A percentile compares a stretch with the other conserved stretches of the same genome.
phyloP scores from a whole-genome alignment of 2,888 invertebrate species.

The Zele albiditarsus region DNA sequence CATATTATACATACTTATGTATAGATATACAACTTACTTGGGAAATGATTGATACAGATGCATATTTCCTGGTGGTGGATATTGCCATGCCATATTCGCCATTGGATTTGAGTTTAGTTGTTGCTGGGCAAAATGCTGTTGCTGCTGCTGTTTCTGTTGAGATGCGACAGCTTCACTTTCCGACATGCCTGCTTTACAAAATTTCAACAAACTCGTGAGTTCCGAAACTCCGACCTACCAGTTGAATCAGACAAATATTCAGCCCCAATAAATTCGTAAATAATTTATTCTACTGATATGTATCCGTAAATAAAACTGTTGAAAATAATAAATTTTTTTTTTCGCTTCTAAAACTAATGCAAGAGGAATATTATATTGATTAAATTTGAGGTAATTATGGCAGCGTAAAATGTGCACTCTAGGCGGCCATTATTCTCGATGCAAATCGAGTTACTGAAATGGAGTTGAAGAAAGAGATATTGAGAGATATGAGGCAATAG shows the following conservation, averaged over 20 bases:
- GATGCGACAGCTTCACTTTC: conserved; percentile 69
- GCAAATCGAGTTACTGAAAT: not conserved
- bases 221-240: conserved; percentile 50
- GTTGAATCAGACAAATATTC: conserved; percentile 21
- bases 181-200: conserved; percentile 63
- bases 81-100: conserved; percentile 71
- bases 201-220: conserved; percentile 35
- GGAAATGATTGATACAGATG: conserved; percentile 67
- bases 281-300: not conserved
- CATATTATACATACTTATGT: conserved; percentile 16
- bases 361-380: not conserved
- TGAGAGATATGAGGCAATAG: not conserved
- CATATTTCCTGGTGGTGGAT: conserved; percentile 69
- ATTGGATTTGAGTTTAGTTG: conserved; percentile 59
- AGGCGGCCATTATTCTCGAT: conserved; percentile 9
- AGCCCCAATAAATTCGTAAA: not conserved
- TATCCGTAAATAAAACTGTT: not conserved
- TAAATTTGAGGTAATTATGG: conserved; percentile 10
- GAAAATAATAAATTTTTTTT: conserved; percentile 6
- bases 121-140: conserved; percentile 56
- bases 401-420: conserved; percentile 12
- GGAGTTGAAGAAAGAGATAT: not conserved
- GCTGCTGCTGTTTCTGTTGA: conserved; percentile 68
- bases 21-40: conserved; percentile 58
- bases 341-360: not conserved